These are phyloP conservation scores for Coryphaenoides rupestris DNA, from an alignment of 2,113 vertebrate species.

Conservation along the genomic window DNA sequence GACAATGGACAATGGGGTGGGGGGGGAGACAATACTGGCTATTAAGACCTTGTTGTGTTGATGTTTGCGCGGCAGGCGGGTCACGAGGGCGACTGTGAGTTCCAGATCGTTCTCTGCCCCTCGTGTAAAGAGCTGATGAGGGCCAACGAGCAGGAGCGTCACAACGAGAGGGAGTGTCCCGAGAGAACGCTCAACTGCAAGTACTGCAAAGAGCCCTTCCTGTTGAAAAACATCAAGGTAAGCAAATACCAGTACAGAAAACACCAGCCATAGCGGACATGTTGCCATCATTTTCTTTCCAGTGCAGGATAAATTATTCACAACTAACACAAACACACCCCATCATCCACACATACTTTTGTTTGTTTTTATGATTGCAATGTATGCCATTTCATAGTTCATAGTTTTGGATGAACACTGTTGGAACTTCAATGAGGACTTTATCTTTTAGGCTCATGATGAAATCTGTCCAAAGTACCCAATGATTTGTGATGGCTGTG, in stretches of 20 bases:
- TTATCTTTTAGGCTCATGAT: slow-evolving; percentile 79
- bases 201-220: slow-evolving; percentile 78
- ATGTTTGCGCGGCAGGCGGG: slow-evolving; percentile 49
- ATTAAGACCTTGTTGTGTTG: background rate
- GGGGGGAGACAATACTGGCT: no score
- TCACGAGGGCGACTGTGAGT: slow-evolving; percentile 78
- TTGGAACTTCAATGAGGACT: no score
- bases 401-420: no score
- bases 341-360: no score
- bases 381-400: no score
- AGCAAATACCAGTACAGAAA: background rate
- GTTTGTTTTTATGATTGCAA: background rate
- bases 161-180: slow-evolving; percentile 78
- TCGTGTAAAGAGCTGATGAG: slow-evolving; percentile 77
- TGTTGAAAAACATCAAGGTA: slow-evolving; percentile 75
- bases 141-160: slow-evolving; percentile 78
- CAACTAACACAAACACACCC: no score
- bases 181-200: slow-evolving; percentile 80
- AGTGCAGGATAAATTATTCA: no score
- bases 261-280: no score
- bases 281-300: no score
- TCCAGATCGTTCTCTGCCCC: slow-evolving; percentile 75
- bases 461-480: slow-evolving; percentile 91
- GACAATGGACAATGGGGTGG: no score
- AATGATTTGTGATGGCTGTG: slow-evolving; percentile 89